phyloP scores from a whole-genome alignment of 2,113 vertebrate genomes.

The Platysternon megacephalum region DNA sequence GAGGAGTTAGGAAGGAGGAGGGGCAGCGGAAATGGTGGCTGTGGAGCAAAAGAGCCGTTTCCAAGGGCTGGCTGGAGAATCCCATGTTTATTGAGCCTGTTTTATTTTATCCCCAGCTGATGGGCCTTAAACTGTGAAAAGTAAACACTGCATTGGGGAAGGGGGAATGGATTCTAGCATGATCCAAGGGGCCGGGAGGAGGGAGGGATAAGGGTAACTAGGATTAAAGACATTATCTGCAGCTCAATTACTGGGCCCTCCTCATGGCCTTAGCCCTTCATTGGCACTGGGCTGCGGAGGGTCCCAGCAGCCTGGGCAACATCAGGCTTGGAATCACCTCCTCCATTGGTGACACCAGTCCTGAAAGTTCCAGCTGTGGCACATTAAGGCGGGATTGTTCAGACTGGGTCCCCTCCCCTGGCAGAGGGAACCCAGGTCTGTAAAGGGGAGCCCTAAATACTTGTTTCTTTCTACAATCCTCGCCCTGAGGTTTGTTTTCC shows the following conservation, averaged over 20 bases:
- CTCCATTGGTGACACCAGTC: neutral
- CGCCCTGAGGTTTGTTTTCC: neutral
- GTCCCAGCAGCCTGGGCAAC: neutral
- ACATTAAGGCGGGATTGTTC: neutral
- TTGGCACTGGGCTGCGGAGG: neutral
- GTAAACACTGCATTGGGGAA: neutral
- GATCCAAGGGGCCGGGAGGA: neutral
- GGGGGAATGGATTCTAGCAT: neutral
- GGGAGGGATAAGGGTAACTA: neutral
- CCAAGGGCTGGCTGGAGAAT: constrained; percentile 36
- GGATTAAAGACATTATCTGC: neutral
- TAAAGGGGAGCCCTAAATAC: neutral
- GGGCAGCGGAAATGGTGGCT: neutral
- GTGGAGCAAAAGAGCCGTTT: constrained; percentile 42
- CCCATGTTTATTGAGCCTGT: neutral
- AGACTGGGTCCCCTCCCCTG: neutral
- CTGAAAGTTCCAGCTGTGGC: neutral
- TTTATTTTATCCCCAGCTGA: neutral
- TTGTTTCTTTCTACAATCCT: neutral
- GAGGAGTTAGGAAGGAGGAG: neutral
- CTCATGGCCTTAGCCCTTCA: neutral
- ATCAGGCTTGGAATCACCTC: neutral
- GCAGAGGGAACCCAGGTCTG: neutral
- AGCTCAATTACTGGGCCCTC: neutral
- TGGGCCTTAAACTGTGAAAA: neutral